Conservation (phyloP, 2,888 invertebrate genomes). For the Eupithecia centaureata region DNA sequence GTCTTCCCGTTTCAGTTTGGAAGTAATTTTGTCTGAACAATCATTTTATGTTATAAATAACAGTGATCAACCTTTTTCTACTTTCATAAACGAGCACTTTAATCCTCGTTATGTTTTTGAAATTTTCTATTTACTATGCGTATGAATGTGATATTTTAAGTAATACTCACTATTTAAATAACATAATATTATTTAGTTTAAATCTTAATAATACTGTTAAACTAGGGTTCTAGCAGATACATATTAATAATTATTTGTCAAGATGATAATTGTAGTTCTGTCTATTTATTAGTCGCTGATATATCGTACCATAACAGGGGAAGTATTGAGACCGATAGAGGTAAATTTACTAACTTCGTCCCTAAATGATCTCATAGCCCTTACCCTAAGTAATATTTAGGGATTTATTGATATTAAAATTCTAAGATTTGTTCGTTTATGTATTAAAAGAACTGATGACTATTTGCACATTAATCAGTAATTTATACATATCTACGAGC, state of each 20-base stretch:
- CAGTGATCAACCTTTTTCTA: neutral
- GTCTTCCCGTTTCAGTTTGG: slow-evolving; percentile 29
- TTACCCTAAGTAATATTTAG: neutral
- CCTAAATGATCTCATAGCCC: neutral
- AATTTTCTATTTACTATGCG: slow-evolving; percentile 59
- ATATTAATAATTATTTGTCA: neutral
- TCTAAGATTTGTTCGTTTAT: slow-evolving; percentile 17
- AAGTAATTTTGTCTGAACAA: neutral
- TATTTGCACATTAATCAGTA: slow-evolving; percentile 34
- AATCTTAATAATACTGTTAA: slow-evolving; percentile 11
- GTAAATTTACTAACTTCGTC: neutral
- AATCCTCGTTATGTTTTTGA: slow-evolving; percentile 41
- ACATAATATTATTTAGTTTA: slow-evolving; percentile 30
- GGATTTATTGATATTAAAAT: neutral
- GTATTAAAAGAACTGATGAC: slow-evolving; percentile 41
- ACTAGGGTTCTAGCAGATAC: slow-evolving; percentile 4
- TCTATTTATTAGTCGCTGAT: neutral
- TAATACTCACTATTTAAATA: slow-evolving; percentile 50
- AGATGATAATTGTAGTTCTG: neutral
- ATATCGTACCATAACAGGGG: neutral
- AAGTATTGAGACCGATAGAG: neutral
- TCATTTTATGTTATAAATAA: neutral
- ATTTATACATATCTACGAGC: slow-evolving; percentile 46
- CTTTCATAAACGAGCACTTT: slow-evolving; percentile 31
- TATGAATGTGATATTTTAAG: slow-evolving; percentile 77